phyloP scores from a whole-genome alignment of 2,888 invertebrate genomes.

The Polydrusus tereticollis region DNA sequence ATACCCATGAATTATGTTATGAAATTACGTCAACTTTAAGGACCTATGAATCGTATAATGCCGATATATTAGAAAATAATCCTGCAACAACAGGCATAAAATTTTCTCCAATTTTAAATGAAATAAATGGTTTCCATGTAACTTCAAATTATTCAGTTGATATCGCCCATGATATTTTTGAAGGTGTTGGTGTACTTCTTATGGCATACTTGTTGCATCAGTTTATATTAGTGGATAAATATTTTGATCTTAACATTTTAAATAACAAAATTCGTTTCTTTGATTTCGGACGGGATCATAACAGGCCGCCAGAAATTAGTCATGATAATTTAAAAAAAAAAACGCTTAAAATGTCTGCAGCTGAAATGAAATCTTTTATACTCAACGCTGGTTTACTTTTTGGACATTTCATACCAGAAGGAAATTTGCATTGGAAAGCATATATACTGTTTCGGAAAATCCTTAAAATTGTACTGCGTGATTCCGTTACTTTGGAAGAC shows the following conservation, averaged over 20 bases:
- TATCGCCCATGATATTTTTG: conserved; percentile 40
- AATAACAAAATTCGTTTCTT: conserved; percentile 34
- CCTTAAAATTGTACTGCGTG: conserved; percentile 27
- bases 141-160: not conserved
- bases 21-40: not conserved
- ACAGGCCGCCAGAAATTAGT: conserved; percentile 37
- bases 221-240: conserved; percentile 17
- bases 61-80: conserved; percentile 18
- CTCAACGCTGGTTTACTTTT: conserved; percentile 34
- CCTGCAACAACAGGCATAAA: not conserved
- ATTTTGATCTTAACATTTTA: conserved; percentile 31
- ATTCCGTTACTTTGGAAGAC: conserved; percentile 12
- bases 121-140: conserved; percentile 6
- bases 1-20: conserved; percentile 11
- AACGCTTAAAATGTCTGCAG: conserved; percentile 42
- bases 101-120: not conserved
- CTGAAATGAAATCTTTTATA: conserved; percentile 43
- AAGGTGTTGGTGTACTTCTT: conserved; percentile 26
- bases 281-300: conserved; percentile 21
- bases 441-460: conserved; percentile 37
- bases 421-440: conserved; percentile 31
- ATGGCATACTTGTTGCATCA: conserved; percentile 31
- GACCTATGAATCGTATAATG: conserved; percentile 17
- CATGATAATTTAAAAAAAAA: conserved; percentile 38
- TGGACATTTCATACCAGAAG: conserved; percentile 30